Base-by-base conservation (phyloP, 2,888 invertebrate genomes). In the Agrochola litura region DNA sequence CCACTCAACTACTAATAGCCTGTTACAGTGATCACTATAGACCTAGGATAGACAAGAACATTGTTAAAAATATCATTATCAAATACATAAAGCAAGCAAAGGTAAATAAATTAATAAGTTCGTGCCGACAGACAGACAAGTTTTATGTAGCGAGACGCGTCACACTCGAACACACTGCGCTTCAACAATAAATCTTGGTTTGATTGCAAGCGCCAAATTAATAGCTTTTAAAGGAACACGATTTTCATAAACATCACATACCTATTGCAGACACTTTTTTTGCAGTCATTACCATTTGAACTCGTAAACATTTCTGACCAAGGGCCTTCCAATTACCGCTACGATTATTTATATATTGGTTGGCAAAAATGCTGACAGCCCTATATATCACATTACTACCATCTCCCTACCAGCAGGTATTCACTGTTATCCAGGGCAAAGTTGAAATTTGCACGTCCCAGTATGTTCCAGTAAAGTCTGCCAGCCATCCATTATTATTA, bases 101-200 rank as follows among this genome's bases (percentile, higher is more conserved):
- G 63, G 49, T 63, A 70, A 73, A 74, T 82, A 76, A 73, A 78
- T 82, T 75, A 72, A 79, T 64, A 84, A 41, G 49, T 73, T 25
- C 43, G 77, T 83, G 77, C 72, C 77, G 85, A 82, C 85, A 85
- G 82, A 74, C 85, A 82, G 60, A 85, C 77, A 82, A 73, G 77
- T 85, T 83, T 83, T 85, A 83, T 82, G 83, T 83, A 72, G 82
- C 83, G 85, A 77, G 37, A 82, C 83, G 74, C 65, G 71, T 77
- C 68, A 82, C 82, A 82, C 61, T 60, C 63, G 74, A 85, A 61
- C 71, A 77, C 49, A 74, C 72, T 30, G 8, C 64, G 65, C 71
- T 61, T 64, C 56, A 49, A 19, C 30, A 52, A 72, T 82, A 83
- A 74, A 82, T 83, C 74, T 82, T 66, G 6, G 5, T 82, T 73